These are phyloP conservation scores for Enteromius treurensis DNA, from an alignment of 2,797 vertebrate genomes.

Conservation along the genomic window DNA sequence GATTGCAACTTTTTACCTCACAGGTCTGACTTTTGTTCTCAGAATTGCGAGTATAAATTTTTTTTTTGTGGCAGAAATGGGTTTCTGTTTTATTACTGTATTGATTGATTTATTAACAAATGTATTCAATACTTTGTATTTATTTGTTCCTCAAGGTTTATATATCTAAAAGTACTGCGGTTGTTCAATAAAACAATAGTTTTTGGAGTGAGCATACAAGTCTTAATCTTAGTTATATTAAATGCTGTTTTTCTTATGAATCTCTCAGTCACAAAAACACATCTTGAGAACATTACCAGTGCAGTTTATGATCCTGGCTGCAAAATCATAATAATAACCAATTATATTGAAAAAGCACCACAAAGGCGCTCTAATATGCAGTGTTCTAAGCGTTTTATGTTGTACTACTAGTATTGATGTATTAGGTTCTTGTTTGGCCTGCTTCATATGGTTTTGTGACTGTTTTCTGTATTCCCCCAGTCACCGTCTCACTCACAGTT, in stretches of 20 bases:
- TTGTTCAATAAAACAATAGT: neutral
- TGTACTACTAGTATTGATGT: neutral
- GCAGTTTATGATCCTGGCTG: neutral
- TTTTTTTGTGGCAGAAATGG: too few relatives aligned
- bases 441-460: neutral
- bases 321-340: neutral
- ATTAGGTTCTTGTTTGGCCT: neutral
- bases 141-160: neutral
- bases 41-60: too few relatives aligned
- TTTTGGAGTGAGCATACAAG: neutral
- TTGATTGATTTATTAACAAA: neutral
- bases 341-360: neutral
- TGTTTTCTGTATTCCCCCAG: neutral
- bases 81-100: neutral
- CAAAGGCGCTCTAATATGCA: too few relatives aligned
- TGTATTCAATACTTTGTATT: too few relatives aligned
- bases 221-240: neutral
- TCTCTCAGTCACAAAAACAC: neutral
- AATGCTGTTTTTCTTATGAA: neutral
- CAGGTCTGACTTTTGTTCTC: too few relatives aligned
- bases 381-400: neutral
- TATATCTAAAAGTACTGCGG: neutral
- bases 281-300: too few relatives aligned
- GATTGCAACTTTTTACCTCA: too few relatives aligned
- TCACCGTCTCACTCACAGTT: constrained; percentile 79